A percentile compares a stretch with the other conserved stretches of the same genome.
phyloP scores from a whole-genome alignment of 2,888 invertebrate genomes.

The Poecilus cupreus region DNA sequence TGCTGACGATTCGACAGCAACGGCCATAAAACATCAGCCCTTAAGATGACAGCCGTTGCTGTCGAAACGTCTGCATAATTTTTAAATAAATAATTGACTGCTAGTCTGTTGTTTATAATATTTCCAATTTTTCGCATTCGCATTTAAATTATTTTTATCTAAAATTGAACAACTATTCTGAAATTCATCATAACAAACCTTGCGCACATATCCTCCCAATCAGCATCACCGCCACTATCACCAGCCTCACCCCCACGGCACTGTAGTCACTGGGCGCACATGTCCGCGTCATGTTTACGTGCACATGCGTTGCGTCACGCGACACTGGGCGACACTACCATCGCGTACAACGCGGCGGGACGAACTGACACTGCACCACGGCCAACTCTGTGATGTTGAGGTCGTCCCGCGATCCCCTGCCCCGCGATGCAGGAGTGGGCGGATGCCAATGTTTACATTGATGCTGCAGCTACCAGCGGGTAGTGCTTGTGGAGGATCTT shows the following conservation, averaged over 20 bases:
- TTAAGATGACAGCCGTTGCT: no score
- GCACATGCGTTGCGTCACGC: constrained; percentile 11
- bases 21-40: no score
- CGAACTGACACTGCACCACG: neutral
- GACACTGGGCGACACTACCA: constrained; percentile 26
- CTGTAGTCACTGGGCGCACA: no score
- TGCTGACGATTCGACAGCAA: no score
- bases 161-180: no score
- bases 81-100: no score
- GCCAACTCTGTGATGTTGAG: neutral
- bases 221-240: neutral
- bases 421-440: neutral
- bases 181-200: neutral
- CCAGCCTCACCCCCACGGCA: no score
- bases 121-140: no score
- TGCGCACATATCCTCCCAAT: neutral
- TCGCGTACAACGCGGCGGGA: neutral
- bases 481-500: neutral
- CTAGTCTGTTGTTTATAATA: no score
- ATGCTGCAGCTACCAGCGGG: neutral
- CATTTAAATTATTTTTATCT: no score
- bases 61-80: no score
- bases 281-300: neutral
- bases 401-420: neutral
- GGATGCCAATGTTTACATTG: neutral